phyloP scores from a whole-genome alignment of 2,797 vertebrate species.

The Paramormyrops hopkinsi region DNA sequence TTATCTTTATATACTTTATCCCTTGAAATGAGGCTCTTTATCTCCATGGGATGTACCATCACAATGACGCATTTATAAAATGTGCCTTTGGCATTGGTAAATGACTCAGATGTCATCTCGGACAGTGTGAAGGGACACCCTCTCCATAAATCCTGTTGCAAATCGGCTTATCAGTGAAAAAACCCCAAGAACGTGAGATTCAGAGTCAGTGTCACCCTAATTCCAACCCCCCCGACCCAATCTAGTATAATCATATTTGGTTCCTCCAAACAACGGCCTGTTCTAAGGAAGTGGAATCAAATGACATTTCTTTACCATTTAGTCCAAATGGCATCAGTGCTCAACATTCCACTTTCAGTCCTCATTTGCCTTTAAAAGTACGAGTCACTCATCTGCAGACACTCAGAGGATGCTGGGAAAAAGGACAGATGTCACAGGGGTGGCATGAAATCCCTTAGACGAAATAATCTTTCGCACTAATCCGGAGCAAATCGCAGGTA shows the following conservation, averaged over 20 bases:
- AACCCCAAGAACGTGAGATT: neutral
- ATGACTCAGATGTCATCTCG: neutral
- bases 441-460: constrained; percentile 30
- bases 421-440: constrained; percentile 28
- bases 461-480: constrained; percentile 35
- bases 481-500: constrained; percentile 27
- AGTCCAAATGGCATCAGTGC: constrained; percentile 39
- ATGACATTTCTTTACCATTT: constrained; percentile 26
- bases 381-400: constrained; percentile 22
- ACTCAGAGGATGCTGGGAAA: constrained; percentile 27
- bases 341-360: constrained; percentile 48
- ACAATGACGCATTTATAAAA: neutral
- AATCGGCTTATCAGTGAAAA: neutral
- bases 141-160: neutral
- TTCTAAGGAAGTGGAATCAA: neutral
- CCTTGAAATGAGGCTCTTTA: neutral
- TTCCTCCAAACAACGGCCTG: neutral
- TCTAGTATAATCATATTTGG: neutral
- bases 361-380: constrained; percentile 29
- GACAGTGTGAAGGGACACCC: neutral
- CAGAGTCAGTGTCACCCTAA: neutral
- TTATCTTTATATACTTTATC: neutral
- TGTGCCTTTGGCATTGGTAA: neutral
- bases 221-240: neutral
- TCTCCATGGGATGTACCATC: neutral